These are phyloP conservation scores for Diacarnus erythraeanus DNA, from an alignment of 37 sponge, comb jelly and placozoan species.

Conservation along the genomic window DNA sequence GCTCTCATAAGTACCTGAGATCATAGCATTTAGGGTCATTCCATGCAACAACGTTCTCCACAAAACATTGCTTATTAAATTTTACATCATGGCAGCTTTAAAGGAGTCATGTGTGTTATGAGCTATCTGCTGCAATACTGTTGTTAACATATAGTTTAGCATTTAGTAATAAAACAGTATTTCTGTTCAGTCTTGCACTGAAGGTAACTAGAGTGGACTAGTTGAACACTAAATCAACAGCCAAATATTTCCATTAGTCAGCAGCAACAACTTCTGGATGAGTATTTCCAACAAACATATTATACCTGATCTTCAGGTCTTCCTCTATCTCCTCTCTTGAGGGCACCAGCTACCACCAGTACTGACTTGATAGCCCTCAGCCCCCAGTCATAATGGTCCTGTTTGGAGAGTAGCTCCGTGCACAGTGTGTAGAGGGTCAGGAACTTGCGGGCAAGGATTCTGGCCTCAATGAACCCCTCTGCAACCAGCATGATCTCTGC, in stretches of 20 bases:
- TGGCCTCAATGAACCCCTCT: slow-evolving; percentile 96
- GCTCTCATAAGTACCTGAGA: slow-evolving; percentile 92
- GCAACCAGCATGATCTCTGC: slow-evolving; percentile 99
- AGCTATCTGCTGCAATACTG: too few relatives aligned
- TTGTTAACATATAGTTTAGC: too few relatives aligned
- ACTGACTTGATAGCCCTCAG: slow-evolving; percentile 99
- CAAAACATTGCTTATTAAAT: too few relatives aligned
- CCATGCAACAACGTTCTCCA: background rate
- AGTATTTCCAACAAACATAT: too few relatives aligned
- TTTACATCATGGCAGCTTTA: too few relatives aligned
- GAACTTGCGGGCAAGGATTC: slow-evolving; percentile 95
- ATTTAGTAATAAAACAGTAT: too few relatives aligned
- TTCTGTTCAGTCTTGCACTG: too few relatives aligned
- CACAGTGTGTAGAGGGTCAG: slow-evolving; percentile 97
- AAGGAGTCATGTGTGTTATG: too few relatives aligned
- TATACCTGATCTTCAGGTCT: slow-evolving; percentile 97
- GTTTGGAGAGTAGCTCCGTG: slow-evolving; percentile 85
- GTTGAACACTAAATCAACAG: too few relatives aligned
- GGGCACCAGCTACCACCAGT: slow-evolving; percentile 95
- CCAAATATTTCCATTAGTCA: too few relatives aligned
- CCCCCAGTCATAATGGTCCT: slow-evolving; percentile 99
- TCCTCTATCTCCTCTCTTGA: slow-evolving; percentile 94
- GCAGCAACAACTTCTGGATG: too few relatives aligned
- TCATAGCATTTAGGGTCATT: background rate
- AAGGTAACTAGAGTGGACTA: too few relatives aligned